Base-by-base conservation (phyloP, 2,113 vertebrate genomes). In the Upupa epops region DNA sequence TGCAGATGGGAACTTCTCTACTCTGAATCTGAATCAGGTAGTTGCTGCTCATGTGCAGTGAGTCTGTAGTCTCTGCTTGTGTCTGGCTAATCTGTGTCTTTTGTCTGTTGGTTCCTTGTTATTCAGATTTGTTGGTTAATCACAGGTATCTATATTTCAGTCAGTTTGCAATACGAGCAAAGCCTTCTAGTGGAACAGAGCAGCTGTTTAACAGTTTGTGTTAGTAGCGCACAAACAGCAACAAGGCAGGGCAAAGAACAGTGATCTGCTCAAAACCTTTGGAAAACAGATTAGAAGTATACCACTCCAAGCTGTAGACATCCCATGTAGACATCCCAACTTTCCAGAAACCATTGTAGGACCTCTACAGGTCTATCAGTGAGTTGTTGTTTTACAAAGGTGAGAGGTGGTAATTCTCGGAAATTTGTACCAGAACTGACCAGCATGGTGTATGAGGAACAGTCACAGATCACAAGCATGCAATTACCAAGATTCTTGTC, bases 171-270 rank as follows among this genome's bases (percentile, higher is more conserved):
- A 32, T 82, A 63, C 61, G 84, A 78, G 31, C 81, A 46, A 69
- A 78, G 59, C 70, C 88, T 40, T 86, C 54, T 42, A 34, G 61
- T 18, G 70, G 73, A 93, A 89, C 4, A 0, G 32, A 73, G 58
- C 86, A 93, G 74, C 92, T 96, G 66, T 84, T 90, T 34, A 78
- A 65, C 46, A 40, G 73, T 83, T 88, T 70, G 20, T 36, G 84
- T 52, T 58, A 89, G 66, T 77, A 86, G 31, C 21, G 42, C 0
- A 0, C 32, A 78, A 72, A 42, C 31, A 28, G 61, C 25, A 31
- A 8, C 1, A 4, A 34, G 5, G 31, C 40, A 49, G 40, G 36
- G 31, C 1, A 1, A 88, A 73, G 46, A 61, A 34, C 2, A 90
- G 8, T 0, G 0, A 7, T 77, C 9, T 49, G 29, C 49, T 72